phyloP scores from a whole-genome alignment of 2,888 invertebrate genomes.

The Scaptomyza caliginosa region DNA sequence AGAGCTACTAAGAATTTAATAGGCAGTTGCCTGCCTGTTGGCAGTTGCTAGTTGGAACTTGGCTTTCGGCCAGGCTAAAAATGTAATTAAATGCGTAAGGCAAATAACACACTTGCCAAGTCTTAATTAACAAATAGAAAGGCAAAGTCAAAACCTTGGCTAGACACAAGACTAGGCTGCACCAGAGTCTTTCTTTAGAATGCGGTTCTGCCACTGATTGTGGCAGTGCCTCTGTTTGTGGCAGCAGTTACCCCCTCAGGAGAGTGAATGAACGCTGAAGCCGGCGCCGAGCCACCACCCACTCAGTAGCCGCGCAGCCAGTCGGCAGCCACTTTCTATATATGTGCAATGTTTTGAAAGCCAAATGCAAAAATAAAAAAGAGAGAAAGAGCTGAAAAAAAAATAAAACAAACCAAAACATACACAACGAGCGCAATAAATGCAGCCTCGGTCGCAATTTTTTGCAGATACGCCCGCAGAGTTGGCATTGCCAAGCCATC shows the following conservation, averaged over 20 bases:
- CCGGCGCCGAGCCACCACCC: slow-evolving; percentile 46
- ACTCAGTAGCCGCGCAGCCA: slow-evolving; percentile 56
- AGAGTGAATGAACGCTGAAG: slow-evolving; percentile 76
- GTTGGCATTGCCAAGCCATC: slow-evolving; percentile 59
- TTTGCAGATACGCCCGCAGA: slow-evolving; percentile 58
- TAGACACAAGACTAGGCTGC: slow-evolving; percentile 49
- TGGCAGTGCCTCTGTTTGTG: neutral
- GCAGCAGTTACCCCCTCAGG: slow-evolving; percentile 3
- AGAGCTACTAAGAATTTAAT: slow-evolving; percentile 56
- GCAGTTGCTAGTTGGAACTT: slow-evolving; percentile 7
- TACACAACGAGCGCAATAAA: slow-evolving; percentile 68
- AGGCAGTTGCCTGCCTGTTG: slow-evolving; percentile 28
- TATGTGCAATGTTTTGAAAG: slow-evolving; percentile 70
- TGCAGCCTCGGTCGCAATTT: slow-evolving; percentile 65
- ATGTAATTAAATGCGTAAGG: slow-evolving; percentile 74
- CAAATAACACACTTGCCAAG: slow-evolving; percentile 37
- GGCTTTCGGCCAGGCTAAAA: slow-evolving; percentile 55
- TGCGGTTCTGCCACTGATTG: neutral
- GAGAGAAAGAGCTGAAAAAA: slow-evolving; percentile 19
- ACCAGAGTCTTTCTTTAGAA: slow-evolving; percentile 12
- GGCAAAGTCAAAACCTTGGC: slow-evolving; percentile 66
- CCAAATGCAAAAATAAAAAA: slow-evolving; percentile 63
- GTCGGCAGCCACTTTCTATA: slow-evolving; percentile 67
- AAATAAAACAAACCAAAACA: too few relatives aligned
- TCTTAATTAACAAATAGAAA: slow-evolving; percentile 77